Conservation (phyloP, 2,888 invertebrate genomes). For the Ariolimax columbianus region DNA sequence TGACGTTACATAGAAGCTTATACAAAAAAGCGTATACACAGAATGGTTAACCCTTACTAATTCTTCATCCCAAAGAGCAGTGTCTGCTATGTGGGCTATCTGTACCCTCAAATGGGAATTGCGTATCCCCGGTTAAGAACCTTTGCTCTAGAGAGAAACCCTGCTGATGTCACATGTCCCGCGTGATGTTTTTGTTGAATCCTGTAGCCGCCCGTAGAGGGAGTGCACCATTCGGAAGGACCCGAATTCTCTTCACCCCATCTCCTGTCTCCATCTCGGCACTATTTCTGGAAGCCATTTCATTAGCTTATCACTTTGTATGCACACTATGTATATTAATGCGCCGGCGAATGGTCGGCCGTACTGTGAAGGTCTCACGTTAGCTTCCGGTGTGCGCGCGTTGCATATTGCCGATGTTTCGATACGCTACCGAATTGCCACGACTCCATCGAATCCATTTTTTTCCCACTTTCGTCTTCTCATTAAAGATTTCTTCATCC, state of each 20-base stretch:
- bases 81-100: too few relatives aligned
- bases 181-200: too few relatives aligned
- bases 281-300: constrained; percentile 16
- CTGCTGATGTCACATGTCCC: too few relatives aligned
- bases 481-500: neutral
- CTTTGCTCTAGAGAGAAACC: too few relatives aligned
- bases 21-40: too few relatives aligned
- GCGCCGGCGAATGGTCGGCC: constrained; percentile 3
- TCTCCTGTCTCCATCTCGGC: neutral
- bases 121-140: too few relatives aligned
- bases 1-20: too few relatives aligned
- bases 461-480: neutral
- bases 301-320: neutral
- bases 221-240: neutral
- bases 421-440: neutral
- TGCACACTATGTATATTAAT: constrained; percentile 10
- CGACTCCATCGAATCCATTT: neutral
- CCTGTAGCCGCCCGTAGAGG: too few relatives aligned
- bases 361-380: neutral
- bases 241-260: neutral
- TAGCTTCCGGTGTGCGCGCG: neutral
- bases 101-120: too few relatives aligned
- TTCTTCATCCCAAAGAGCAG: too few relatives aligned
- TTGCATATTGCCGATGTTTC: neutral
- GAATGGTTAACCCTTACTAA: too few relatives aligned